Percentiles rank a stretch among this genome's conserved stretches.
Conservation (phyloP, 1,140 invertebrate species). For the Pseudomyrmex concolor region DNA sequence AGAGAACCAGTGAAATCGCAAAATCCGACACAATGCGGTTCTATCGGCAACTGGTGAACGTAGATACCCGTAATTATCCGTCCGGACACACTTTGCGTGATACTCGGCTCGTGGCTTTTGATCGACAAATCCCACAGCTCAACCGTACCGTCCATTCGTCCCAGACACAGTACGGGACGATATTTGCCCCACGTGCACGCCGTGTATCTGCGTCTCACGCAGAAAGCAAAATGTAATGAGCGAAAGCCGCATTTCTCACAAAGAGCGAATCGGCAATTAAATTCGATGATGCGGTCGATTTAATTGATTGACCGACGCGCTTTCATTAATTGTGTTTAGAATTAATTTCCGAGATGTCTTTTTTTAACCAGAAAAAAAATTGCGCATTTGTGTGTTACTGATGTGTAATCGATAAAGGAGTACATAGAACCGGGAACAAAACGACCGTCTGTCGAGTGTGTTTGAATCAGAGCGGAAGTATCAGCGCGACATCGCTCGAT, state of each 20-base stretch:
- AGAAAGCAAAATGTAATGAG: not conserved
- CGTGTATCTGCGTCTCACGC: conserved; percentile 81
- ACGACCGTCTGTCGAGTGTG: not conserved
- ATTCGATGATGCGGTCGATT: no score
- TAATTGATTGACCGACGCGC: no score
- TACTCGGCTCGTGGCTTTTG: conserved; percentile 79
- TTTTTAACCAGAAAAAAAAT: not conserved
- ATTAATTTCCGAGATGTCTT: not conserved
- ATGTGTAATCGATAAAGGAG: not conserved
- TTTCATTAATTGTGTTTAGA: no score
- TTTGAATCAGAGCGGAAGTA: conserved; percentile 6
- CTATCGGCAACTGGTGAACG: conserved; percentile 72
- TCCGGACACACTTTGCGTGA: conserved; percentile 78
- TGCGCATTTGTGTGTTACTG: not conserved
- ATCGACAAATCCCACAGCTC: conserved; percentile 87
- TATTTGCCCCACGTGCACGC: conserved; percentile 84
- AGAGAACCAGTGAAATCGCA: conserved; percentile 87
- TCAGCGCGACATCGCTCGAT: conserved; percentile 2
- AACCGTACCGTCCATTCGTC: conserved; percentile 85
- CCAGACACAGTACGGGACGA: conserved; percentile 84
- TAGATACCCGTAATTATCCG: conserved; percentile 79
- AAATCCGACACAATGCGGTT: conserved; percentile 78
- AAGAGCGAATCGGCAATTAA: not conserved
- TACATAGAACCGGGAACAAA: not conserved
- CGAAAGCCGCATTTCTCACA: not conserved